Base-by-base conservation (phyloP, 2,113 vertebrate species). In the Eurypyga helias region DNA sequence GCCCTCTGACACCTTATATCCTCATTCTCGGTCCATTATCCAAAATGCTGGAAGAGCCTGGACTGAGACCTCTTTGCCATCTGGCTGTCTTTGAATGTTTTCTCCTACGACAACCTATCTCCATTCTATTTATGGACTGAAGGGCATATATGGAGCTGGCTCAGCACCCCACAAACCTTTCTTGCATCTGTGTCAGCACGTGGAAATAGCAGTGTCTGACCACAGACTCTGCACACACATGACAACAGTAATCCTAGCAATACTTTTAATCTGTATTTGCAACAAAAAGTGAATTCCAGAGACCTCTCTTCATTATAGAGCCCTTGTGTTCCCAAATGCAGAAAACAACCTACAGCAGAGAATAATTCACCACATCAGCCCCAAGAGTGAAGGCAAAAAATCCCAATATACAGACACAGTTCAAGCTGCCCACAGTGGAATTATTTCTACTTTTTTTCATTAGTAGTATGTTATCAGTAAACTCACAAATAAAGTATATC, bases 41-140 rank as follows among this genome's bases (percentile, higher is more conserved):
- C 79, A 73, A 62, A 94, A 92, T 34, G 38, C 43, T 94, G 46
- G 21, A 92, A 70, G 73, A 88, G 54, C 45, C 60, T 10, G 5
- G 20, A 55, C 67, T 9, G 43, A 90, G 58, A 90, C 87, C 58
- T 88, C 75, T 85, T 90, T 81, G 76, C 51, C 86, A 64, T 81
- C 48, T 95, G 92, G 82, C 82, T 92, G 85, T 60, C 79, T 93
- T 85, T 90, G 84, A 73, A 0, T 62, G 31, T 75, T 83, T 94
- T 80, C 52, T 94, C 38, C 46, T 66, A 17, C 4, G 10, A 80
- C 82, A 78, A 41, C 28, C 34, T 94, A 91, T 90, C 84, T 94
- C n/a, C 9, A 19, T 77, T 76, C 90, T 96, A 88, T 94, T 94
- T 96, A 83, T 18, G 24, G 54, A 73, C 33, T 78, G 51, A 90